Percentiles rank a stretch among this genome's conserved stretches.
Evolutionary conservation across 2,888 invertebrate species (phyloP).

Genomic region (Stramonita haemastoma): DNA sequence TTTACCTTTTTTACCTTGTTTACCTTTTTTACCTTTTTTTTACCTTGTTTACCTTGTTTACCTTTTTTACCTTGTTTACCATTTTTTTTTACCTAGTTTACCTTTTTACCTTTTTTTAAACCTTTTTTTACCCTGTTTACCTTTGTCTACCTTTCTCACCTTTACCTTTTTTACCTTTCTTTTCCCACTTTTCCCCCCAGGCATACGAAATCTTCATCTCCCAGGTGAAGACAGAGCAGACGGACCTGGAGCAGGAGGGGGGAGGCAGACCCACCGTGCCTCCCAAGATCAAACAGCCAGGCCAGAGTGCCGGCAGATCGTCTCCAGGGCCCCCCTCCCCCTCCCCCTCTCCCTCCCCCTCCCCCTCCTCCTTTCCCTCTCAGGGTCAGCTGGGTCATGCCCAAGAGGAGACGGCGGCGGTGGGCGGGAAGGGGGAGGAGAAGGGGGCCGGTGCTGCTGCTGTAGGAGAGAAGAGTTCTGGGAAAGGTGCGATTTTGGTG

Average conservation of each 20-base stretch:
- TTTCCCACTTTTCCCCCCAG: too few relatives aligned
- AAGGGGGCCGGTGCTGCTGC: neutral
- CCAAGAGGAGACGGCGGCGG: neutral
- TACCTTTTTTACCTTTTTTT: too few relatives aligned
- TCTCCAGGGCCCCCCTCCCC: neutral
- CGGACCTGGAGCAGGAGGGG: slow-evolving; percentile 65
- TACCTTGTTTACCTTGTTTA: too few relatives aligned
- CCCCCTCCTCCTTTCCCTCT: neutral
- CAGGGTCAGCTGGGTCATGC: neutral
- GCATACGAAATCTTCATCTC: slow-evolving; percentile 76
- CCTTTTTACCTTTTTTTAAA: too few relatives aligned
- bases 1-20: too few relatives aligned
- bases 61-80: too few relatives aligned
- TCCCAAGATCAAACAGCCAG: slow-evolving; percentile 79
- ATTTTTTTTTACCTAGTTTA: too few relatives aligned
- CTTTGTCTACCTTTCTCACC: too few relatives aligned
- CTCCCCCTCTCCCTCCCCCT: neutral
- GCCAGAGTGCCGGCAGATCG: slow-evolving; percentile 30
- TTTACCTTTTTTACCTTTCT: too few relatives aligned
- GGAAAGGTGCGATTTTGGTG: too few relatives aligned
- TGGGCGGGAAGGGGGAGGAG: neutral
- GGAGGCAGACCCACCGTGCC: slow-evolving; percentile 63
- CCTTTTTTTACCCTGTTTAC: too few relatives aligned
- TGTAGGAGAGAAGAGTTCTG: too few relatives aligned
- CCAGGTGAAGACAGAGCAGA: slow-evolving; percentile 74